A percentile compares a stretch with the other conserved stretches of the same genome.
phyloP scores from a whole-genome alignment of 2,888 invertebrate species.

The Pterobdella sp. region DNA sequence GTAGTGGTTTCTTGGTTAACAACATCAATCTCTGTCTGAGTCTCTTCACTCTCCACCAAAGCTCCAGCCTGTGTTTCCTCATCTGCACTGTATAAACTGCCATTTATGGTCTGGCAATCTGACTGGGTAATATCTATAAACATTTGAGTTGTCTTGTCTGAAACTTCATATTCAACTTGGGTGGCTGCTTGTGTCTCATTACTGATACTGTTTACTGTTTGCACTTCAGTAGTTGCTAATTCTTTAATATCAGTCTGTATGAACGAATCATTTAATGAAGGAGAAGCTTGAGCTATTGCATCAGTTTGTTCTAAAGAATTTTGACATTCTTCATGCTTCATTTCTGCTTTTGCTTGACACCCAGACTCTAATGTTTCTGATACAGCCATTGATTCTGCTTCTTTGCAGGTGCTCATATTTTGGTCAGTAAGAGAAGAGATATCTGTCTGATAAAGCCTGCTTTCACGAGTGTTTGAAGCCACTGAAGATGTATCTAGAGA shows the following conservation, averaged over 20 bases:
- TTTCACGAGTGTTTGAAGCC: not conserved
- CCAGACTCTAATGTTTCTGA: not conserved
- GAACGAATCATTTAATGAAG: not conserved
- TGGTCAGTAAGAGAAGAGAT: not conserved
- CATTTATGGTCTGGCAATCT: not conserved
- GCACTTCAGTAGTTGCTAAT: not conserved
- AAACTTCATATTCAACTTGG: constrained; percentile 6
- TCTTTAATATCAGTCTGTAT: constrained; percentile 19
- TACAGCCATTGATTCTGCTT: constrained; percentile 3
- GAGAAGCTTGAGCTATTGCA: constrained; percentile 26
- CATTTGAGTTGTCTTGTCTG: constrained; percentile 9
- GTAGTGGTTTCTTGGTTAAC: constrained; percentile 18
- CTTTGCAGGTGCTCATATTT: not conserved
- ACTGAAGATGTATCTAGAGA: not conserved
- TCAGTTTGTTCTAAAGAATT: not conserved
- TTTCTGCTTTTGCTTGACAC: constrained; percentile 8
- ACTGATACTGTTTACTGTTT: constrained; percentile 18
- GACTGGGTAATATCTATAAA: not conserved
- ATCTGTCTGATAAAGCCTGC: not conserved
- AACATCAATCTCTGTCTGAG: constrained; percentile 25
- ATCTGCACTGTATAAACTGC: constrained; percentile 10
- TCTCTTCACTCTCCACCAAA: not conserved
- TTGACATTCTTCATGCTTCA: constrained; percentile 1
- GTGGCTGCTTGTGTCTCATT: not conserved
- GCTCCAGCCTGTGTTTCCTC: constrained; percentile 20